phyloP scores from a whole-genome alignment of 2,797 vertebrate genomes.

The Monodelphis domestica region DNA sequence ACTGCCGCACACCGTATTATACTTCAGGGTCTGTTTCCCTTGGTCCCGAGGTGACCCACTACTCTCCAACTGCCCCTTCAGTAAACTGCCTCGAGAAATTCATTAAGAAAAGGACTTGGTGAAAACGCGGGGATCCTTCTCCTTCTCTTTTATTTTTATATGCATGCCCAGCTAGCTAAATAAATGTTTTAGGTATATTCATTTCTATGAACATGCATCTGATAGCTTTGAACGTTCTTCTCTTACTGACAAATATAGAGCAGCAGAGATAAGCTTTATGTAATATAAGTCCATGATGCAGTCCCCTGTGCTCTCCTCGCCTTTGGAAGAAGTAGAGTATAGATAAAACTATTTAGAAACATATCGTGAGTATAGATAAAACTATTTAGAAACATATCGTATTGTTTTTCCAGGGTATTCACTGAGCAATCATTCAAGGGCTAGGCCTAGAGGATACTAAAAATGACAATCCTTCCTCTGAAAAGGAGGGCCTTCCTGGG shows the following conservation, averaged over 20 bases:
- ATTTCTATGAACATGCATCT: neutral
- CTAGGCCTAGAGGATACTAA: neutral
- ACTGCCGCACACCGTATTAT: too few species aligned
- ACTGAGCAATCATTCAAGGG: neutral
- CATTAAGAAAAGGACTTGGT: conserved; percentile 40
- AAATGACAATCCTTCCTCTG: neutral
- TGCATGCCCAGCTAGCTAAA: neutral
- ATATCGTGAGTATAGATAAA: too few species aligned
- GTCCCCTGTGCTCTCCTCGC: neutral
- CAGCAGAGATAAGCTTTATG: neutral
- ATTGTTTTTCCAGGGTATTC: neutral
- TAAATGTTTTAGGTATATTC: neutral
- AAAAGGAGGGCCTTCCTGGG: neutral
- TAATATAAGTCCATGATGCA: neutral
- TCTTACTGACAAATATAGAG: neutral
- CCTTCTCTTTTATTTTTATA: neutral
- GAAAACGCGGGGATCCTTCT: neutral
- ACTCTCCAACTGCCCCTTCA: conserved; percentile 22
- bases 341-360: too few species aligned
- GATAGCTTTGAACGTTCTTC: neutral
- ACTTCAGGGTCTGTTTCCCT: neutral
- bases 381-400: neutral
- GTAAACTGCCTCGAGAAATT: conserved; percentile 29
- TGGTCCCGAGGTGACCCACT: neutral
- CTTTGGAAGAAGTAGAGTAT: neutral